A percentile compares a stretch with the other conserved stretches of the same genome.
Evolutionary conservation across 2,797 vertebrate genomes (phyloP).

Genomic region (Fratercula arctica): DNA sequence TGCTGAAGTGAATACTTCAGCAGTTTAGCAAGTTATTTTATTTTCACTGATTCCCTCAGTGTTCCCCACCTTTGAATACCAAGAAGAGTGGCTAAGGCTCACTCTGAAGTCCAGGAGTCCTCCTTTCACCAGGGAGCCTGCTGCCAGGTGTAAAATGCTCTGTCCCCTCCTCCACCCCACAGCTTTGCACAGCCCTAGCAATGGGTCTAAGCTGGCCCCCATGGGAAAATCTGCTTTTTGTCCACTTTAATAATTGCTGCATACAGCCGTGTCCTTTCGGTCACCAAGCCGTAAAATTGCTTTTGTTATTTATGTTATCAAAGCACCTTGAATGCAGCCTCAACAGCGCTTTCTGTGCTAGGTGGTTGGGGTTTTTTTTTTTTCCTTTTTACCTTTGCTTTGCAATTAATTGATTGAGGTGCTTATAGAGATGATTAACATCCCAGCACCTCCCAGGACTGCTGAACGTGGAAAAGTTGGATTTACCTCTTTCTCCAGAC

Average conservation of each 20-base stretch:
- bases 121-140: background rate
- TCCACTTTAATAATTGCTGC: background rate
- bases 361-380: background rate
- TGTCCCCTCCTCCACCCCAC: background rate
- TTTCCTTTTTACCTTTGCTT: background rate
- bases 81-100: background rate
- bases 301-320: slow-evolving; percentile 27
- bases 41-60: background rate
- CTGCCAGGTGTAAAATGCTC: background rate
- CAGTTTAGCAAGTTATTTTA: background rate
- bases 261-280: background rate
- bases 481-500: background rate
- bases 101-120: background rate
- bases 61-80: background rate
- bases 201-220: background rate
- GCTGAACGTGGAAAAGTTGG: background rate
- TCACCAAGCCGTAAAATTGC: background rate
- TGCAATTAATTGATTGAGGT: background rate
- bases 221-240: background rate
- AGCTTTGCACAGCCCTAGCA: background rate
- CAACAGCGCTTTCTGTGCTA: background rate
- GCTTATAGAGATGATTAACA: background rate
- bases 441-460: background rate
- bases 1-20: background rate
- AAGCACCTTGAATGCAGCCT: background rate